These are phyloP conservation scores for Brachionus paranguensis DNA, from an alignment of 1,140 invertebrate species.

Conservation along the genomic window DNA sequence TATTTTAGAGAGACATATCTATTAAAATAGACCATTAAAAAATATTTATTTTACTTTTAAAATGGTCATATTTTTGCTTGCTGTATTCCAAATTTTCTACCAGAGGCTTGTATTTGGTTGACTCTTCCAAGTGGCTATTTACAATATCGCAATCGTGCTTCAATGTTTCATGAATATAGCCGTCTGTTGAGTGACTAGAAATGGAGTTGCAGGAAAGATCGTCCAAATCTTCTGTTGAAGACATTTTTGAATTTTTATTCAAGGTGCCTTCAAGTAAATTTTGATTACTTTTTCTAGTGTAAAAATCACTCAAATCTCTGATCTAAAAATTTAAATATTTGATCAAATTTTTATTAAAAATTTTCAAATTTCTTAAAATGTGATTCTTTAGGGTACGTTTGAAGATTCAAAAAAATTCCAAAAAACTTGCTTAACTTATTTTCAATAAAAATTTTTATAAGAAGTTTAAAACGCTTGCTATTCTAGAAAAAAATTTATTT, in stretches of 20 bases:
- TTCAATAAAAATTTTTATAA: background rate
- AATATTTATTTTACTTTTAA: background rate
- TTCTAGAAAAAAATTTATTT: background rate
- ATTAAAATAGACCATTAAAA: background rate
- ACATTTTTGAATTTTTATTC: background rate
- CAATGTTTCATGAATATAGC: background rate
- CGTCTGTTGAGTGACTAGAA: slow-evolving; percentile 6
- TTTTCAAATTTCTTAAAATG: background rate
- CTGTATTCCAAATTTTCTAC: slow-evolving; percentile 24
- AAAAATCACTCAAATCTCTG: background rate
- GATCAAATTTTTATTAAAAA: background rate
- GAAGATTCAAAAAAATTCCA: background rate
- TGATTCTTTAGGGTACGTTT: background rate
- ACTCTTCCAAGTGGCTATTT: background rate
- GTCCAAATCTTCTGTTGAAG: slow-evolving; percentile 1
- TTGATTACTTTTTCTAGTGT: background rate
- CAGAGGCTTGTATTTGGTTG: background rate
- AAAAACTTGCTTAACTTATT: background rate
- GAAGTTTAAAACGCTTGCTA: background rate
- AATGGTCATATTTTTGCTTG: background rate
- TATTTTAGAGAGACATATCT: background rate
- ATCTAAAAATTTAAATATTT: background rate
- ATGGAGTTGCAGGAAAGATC: background rate
- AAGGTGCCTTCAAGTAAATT: background rate
- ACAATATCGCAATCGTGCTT: background rate